Evolutionary conservation across 2,888 invertebrate species (phyloP).

Genomic region (Linnaemya vulpina): DNA sequence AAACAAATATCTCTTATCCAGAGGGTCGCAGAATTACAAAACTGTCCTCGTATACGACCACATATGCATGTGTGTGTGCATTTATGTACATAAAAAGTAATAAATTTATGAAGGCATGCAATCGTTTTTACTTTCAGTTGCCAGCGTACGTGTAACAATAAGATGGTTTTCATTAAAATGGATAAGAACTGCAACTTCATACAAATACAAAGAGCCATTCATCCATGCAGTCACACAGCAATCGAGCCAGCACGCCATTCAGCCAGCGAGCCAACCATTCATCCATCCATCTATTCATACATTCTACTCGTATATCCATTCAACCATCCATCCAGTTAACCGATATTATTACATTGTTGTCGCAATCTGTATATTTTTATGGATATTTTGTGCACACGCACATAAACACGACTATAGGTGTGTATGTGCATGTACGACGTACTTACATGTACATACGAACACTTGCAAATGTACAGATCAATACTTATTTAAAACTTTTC

Average conservation of each 20-base stretch:
- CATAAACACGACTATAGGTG: no score
- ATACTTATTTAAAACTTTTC: not conserved
- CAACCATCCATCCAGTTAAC: conserved; percentile 62
- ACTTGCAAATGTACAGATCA: not conserved
- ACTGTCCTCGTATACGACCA: no score
- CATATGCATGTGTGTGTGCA: not conserved
- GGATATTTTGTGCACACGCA: not conserved
- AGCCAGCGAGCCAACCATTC: conserved; percentile 21
- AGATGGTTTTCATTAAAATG: conserved; percentile 42
- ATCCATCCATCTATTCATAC: conserved; percentile 26
- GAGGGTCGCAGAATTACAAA: no score
- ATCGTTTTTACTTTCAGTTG: not conserved
- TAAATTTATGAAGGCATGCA: not conserved
- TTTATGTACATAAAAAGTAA: not conserved
- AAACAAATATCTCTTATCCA: no score
- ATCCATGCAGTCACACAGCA: not conserved
- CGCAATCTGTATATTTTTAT: conserved; percentile 6
- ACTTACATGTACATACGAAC: not conserved
- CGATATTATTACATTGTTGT: conserved; percentile 62
- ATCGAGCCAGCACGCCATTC: not conserved
- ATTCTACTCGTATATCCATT: conserved; percentile 49
- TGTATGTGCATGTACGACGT: not conserved
- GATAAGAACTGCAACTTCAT: conserved; percentile 32
- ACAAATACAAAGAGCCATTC: conserved; percentile 11
- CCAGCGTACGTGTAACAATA: not conserved